Base-by-base conservation (phyloP, 2,888 invertebrate species). In the Chrysolina oricalcia region DNA sequence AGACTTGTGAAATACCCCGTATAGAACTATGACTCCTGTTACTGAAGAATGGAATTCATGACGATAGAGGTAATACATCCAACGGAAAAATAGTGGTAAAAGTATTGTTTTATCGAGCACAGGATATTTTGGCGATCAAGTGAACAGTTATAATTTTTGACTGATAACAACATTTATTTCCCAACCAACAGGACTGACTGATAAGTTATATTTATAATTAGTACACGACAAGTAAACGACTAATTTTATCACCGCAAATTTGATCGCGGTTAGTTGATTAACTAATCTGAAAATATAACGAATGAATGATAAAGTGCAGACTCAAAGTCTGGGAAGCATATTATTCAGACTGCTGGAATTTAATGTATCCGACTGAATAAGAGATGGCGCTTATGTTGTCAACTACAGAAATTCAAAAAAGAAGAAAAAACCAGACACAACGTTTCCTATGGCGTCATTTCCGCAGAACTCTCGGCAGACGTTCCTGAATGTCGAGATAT, bases 391-490 rank as follows among this genome's bases (percentile, higher is more conserved):
- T 48, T 17, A n/a, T 0, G n/a, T 48, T 48, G 43, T 13, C 21
- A 53, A 5, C 53, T 19, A 23, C 6, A 53, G 53, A 23, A 4
- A 19, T 21, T 43, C 43, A 43, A 43, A 53, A 17, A 53, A 53
- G 17, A 53, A 53, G 5, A 53, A 48, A 19, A 53, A 53, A 19
- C 21, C 23, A 3, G 27, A 15, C 10, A 5, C 15, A 59, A 59
- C 21, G 21, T 59, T 27, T 35, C 27, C 59, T 23, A 53, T 19
- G 17, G 15, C 27, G 27, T 35, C 35, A 59, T 27, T 27, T 59
- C 59, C 59, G 59, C 23, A 59, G 35, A 59, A 23, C 53, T 53
- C 19, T 53, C 35, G 50, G 17, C 27, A 59, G 59, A 59, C 59
- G n/a, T 13, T 59, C 10, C 27, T 27, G 59, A 59, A 35, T 59